phyloP scores from a whole-genome alignment of 2,113 vertebrate species.

The Barnardius zonarius region DNA sequence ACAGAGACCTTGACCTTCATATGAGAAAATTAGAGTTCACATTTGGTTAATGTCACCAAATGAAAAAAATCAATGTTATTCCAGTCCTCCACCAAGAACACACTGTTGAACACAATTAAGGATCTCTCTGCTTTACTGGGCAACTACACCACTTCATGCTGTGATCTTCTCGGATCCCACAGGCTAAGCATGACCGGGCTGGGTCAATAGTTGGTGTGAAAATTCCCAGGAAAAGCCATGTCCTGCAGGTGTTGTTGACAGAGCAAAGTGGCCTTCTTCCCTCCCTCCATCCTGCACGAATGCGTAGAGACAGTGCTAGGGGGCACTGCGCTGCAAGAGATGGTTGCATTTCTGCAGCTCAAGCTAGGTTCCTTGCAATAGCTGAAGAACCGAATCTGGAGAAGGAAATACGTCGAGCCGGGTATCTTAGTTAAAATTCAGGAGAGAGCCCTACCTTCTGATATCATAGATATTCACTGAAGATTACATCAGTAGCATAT shows the following conservation, averaged over 20 bases:
- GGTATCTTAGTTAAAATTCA: neutral
- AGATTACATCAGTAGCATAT: neutral
- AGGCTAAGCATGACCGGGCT: conserved; percentile 20
- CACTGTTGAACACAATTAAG: neutral
- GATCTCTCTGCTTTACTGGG: conserved; percentile 2
- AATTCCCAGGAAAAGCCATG: neutral
- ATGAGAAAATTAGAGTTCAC: neutral
- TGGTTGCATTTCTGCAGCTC: neutral
- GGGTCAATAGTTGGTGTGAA: neutral
- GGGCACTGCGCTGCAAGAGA: conserved; percentile 72
- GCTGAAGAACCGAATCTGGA: neutral
- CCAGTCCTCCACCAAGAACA: neutral
- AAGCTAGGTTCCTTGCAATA: neutral
- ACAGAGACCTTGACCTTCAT: neutral
- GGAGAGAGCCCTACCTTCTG: neutral
- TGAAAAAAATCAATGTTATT: neutral
- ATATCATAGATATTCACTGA: neutral
- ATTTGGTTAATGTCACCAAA: neutral
- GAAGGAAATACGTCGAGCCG: neutral
- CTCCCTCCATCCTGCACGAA: neutral
- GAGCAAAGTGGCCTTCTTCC: neutral
- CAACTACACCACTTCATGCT: neutral
- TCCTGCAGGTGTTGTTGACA: neutral
- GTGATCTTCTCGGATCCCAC: conserved; percentile 26
- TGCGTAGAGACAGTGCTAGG: conserved; percentile 60